A percentile compares a stretch with the other conserved stretches of the same genome.
phyloP scores from a whole-genome alignment of 2,888 invertebrate species.

The Heliconius hortense region DNA sequence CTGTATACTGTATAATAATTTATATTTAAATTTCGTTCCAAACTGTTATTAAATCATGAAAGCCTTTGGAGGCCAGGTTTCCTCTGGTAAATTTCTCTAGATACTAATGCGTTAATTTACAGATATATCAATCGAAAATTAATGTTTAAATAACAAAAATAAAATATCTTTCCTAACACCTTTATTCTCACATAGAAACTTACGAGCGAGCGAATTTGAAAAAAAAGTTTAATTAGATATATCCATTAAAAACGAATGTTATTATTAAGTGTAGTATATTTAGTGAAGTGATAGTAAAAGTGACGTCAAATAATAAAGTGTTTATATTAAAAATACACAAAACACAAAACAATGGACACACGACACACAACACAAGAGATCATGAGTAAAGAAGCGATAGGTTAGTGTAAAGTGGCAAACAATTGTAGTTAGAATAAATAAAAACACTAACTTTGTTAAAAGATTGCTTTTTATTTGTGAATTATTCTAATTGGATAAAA shows the following conservation, averaged over 20 bases:
- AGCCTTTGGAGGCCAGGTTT: too few species aligned
- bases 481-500: neutral
- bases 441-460: neutral
- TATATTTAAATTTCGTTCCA: too few species aligned
- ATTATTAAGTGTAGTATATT: neutral
- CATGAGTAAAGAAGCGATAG: conserved; percentile 73
- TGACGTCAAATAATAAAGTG: conserved; percentile 30
- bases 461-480: neutral
- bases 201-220: neutral
- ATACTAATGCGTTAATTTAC: neutral
- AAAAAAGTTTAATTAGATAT: neutral
- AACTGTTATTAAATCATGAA: too few species aligned
- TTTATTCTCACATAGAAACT: neutral
- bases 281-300: conserved; percentile 15
- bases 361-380: conserved; percentile 64
- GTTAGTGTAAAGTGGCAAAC: conserved; percentile 58
- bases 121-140: neutral
- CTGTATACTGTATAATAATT: too few species aligned
- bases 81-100: too few species aligned
- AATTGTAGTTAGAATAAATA: neutral
- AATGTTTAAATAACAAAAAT: neutral
- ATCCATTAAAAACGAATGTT: neutral
- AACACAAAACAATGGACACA: conserved; percentile 60
- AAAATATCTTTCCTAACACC: neutral
- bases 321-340: conserved; percentile 42